Conservation (phyloP, 2,113 vertebrate species). For the Thamnophis sirtalis region DNA sequence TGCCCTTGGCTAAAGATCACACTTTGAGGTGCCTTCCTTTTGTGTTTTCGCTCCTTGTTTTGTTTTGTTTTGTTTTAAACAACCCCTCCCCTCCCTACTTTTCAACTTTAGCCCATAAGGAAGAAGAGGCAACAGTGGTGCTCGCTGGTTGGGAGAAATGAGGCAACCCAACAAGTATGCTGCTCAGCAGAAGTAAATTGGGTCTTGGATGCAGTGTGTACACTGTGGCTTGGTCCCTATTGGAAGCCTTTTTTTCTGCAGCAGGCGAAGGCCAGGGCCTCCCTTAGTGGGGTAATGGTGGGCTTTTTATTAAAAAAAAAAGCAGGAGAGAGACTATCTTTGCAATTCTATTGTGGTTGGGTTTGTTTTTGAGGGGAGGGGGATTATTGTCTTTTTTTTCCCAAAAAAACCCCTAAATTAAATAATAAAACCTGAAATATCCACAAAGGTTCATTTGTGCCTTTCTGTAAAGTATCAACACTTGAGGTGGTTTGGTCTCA, state of each 20-base stretch:
- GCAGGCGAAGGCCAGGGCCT: neutral
- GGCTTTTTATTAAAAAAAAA: neutral
- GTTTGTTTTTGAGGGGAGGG: neutral
- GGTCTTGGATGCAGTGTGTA: neutral
- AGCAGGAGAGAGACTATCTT: slow-evolving; percentile 5
- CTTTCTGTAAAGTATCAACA: neutral
- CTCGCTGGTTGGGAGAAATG: slow-evolving; percentile 2
- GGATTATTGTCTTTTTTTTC: slow-evolving; percentile 23
- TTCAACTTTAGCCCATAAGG: slow-evolving; percentile 50
- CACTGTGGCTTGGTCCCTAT: neutral
- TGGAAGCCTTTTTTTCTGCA: neutral
- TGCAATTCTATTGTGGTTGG: slow-evolving; percentile 23
- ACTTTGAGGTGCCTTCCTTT: slow-evolving; percentile 66
- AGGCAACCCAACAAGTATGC: neutral
- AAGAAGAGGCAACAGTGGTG: neutral
- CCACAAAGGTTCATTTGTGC: neutral
- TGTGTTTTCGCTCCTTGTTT: slow-evolving; percentile 38
- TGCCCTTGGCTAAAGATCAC: slow-evolving; percentile 52
- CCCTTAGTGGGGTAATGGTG: neutral
- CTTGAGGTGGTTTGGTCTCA: neutral
- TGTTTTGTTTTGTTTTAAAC: slow-evolving; percentile 32
- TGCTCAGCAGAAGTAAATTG: neutral
- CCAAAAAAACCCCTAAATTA: slow-evolving; percentile 13
- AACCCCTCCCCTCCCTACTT: slow-evolving; percentile 25
- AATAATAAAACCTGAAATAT: slow-evolving; percentile 35